Conservation (phyloP, 1,140 invertebrate genomes). For the Cotesia chilonis region DNA sequence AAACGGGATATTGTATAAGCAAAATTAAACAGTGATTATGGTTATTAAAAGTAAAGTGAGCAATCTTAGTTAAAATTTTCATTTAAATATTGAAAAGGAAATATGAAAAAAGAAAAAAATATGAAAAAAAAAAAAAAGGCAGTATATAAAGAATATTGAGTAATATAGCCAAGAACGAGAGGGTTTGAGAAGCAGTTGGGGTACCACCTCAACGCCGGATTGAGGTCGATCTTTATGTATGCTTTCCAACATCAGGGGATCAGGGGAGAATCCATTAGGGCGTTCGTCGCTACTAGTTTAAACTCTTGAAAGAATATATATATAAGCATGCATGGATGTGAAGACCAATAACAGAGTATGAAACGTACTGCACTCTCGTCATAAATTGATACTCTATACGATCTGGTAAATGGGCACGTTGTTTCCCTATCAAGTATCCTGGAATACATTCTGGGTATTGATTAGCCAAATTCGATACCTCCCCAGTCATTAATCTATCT, state of each 20-base stretch:
- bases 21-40: background rate
- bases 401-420: background rate
- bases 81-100: background rate
- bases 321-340: conserved; percentile 16
- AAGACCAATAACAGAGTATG: conserved; percentile 22
- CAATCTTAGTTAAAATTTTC: conserved; percentile 20
- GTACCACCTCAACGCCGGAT: background rate
- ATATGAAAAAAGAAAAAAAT: background rate
- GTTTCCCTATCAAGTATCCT: no score
- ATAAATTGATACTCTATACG: conserved; percentile 1
- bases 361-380: background rate
- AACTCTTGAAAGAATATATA: conserved; percentile 29
- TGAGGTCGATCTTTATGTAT: conserved; percentile 31
- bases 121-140: background rate
- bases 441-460: no score
- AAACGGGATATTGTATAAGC: background rate
- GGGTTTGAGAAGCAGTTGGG: conserved; percentile 1
- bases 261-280: conserved; percentile 23
- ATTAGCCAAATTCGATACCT: no score
- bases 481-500: no score
- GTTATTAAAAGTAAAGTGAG: conserved; percentile 1
- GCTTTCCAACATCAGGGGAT: conserved; percentile 24
- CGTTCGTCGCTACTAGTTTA: conserved; percentile 19
- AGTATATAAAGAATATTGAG: background rate
- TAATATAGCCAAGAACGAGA: conserved; percentile 2